Evolutionary conservation across 1,140 invertebrate genomes (phyloP).

Genomic region (Piezodorus guildinii): DNA sequence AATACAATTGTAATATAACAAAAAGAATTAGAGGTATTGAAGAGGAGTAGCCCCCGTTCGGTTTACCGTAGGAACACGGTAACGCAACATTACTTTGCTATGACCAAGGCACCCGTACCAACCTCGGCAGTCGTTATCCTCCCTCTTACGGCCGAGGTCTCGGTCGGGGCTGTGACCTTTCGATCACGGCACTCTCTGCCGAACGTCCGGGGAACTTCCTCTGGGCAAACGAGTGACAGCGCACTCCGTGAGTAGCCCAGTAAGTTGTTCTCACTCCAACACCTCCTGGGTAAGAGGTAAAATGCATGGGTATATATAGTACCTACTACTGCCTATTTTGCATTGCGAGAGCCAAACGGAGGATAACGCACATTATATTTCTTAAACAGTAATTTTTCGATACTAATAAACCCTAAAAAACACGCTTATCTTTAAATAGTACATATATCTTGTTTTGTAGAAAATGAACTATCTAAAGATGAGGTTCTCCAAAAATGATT

Average conservation of each 20-base stretch:
- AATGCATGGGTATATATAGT: too few relatives aligned
- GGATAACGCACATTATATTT: too few relatives aligned
- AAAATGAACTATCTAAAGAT: too few relatives aligned
- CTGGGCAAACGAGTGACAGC: constrained; percentile 17
- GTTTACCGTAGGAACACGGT: not conserved
- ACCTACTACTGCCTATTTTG: too few relatives aligned
- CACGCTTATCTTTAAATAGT: too few relatives aligned
- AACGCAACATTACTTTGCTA: constrained; percentile 15
- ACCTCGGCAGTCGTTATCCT: not conserved
- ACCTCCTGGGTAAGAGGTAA: not conserved
- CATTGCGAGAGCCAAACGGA: too few relatives aligned
- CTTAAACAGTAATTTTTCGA: too few relatives aligned
- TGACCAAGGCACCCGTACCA: constrained; percentile 15
- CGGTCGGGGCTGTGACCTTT: constrained; percentile 1
- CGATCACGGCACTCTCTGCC: constrained; percentile 20
- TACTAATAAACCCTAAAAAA: too few relatives aligned
- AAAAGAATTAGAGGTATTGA: not conserved
- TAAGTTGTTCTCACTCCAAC: not conserved
- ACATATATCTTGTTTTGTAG: too few relatives aligned
- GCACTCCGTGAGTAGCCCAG: constrained; percentile 17
- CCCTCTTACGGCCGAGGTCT: not conserved
- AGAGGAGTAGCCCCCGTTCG: constrained; percentile 21
- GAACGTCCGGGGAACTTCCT: constrained; percentile 22
- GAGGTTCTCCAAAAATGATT: too few relatives aligned
- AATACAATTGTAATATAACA: too few relatives aligned